Evolutionary conservation across 1,140 invertebrate genomes (phyloP).

Genomic region (Drosophila pectinifera): DNA sequence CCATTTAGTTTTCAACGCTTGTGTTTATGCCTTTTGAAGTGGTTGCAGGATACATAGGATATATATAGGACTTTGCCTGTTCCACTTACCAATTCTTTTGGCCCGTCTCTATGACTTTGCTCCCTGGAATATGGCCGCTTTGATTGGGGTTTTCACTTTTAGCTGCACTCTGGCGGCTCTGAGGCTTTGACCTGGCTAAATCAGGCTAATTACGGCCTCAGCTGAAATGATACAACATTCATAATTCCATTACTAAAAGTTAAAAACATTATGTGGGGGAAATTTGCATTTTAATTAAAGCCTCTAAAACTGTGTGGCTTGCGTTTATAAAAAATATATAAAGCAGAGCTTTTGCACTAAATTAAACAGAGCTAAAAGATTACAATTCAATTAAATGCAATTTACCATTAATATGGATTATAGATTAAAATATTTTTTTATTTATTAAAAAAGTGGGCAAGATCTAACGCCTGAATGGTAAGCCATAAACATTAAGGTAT

Average conservation of each 20-base stretch:
- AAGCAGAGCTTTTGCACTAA: not conserved
- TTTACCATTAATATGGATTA: not conserved
- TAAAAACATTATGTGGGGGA: not conserved
- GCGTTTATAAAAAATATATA: not conserved
- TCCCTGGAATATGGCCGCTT: slow-evolving; percentile 3
- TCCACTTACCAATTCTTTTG: slow-evolving; percentile 33
- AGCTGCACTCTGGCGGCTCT: slow-evolving; percentile 4
- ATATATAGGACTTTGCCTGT: slow-evolving; percentile 15
- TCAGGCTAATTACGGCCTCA: slow-evolving; percentile 24
- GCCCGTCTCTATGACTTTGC: slow-evolving; percentile 12
- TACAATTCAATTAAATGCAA: too few species aligned
- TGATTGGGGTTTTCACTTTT: slow-evolving; percentile 41
- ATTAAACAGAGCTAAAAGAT: not conserved
- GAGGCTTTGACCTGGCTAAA: slow-evolving; percentile 24
- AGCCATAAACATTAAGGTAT: too few species aligned
- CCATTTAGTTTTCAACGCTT: slow-evolving; percentile 33
- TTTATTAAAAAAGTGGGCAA: too few species aligned
- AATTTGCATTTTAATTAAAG: not conserved
- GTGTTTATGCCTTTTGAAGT: slow-evolving; percentile 53
- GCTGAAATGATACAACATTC: slow-evolving; percentile 21
- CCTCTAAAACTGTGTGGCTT: not conserved
- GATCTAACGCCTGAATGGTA: too few species aligned
- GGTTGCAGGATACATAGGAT: slow-evolving; percentile 25
- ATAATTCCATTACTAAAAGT: not conserved
- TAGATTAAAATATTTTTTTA: not conserved